Evolutionary conservation across 37 sponge, comb jelly and placozoan species (phyloP).

Genomic region (Ephydatia muelleri): DNA sequence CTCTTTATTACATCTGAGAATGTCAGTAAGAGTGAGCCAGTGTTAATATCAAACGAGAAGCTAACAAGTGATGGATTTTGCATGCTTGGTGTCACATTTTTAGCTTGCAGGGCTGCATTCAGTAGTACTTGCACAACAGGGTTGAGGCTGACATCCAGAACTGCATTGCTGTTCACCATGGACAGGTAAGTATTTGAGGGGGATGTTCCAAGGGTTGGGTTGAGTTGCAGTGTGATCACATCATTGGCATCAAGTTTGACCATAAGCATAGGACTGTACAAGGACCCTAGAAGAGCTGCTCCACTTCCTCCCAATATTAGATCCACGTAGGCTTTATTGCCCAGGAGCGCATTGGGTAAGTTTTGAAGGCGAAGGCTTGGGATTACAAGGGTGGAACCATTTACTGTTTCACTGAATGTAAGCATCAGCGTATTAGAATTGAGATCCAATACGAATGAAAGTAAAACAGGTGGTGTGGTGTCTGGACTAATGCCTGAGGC

Average conservation of each 20-base stretch:
- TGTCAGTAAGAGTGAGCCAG: conserved; percentile 71
- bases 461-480: conserved; percentile 45
- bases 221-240: conserved; percentile 49
- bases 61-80: conserved; percentile 52
- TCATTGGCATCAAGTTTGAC: conserved; percentile 44
- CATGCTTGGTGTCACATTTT: conserved; percentile 41
- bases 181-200: conserved; percentile 66
- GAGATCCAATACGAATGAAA: conserved; percentile 60
- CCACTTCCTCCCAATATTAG: conserved; percentile 19
- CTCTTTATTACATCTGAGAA: conserved; percentile 76
- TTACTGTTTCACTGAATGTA: conserved; percentile 86
- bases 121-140: conserved; percentile 32
- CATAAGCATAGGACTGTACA: conserved; percentile 47
- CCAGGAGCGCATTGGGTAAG: conserved; percentile 36
- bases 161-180: conserved; percentile 26
- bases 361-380: conserved; percentile 48
- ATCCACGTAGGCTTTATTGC: background rate
- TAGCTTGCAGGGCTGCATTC: conserved; percentile 60
- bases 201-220: conserved; percentile 42
- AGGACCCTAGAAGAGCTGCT: conserved; percentile 24
- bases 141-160: conserved; percentile 59
- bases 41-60: conserved; percentile 78
- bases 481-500: conserved; percentile 54
- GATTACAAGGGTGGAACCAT: conserved; percentile 57
- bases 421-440: conserved; percentile 68